Evolutionary conservation across 2,797 vertebrate genomes (phyloP).

Genomic region (Sebastolobus altivelis): DNA sequence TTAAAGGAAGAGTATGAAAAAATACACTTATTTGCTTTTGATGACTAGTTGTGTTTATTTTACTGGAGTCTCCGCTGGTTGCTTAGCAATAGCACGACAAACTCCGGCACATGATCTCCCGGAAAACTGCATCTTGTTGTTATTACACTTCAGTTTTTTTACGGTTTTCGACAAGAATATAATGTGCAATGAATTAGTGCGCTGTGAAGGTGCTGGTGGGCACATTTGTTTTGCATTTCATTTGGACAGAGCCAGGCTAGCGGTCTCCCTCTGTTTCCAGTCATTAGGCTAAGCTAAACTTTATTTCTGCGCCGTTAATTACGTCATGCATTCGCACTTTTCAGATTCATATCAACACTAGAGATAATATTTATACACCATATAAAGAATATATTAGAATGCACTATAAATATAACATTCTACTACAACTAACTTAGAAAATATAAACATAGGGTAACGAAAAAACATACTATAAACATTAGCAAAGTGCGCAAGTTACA

Average conservation of each 20-base stretch:
- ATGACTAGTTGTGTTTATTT: too few relatives aligned
- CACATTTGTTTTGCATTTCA: not conserved
- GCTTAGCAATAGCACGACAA: not conserved
- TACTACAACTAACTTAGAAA: too few relatives aligned
- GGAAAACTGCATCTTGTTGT: not conserved
- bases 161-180: not conserved
- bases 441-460: too few relatives aligned
- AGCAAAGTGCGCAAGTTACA: too few relatives aligned
- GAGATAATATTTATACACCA: too few relatives aligned
- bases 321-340: too few relatives aligned
- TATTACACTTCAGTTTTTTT: not conserved
- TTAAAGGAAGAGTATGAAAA: not conserved
- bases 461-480: too few relatives aligned
- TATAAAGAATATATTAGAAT: too few relatives aligned
- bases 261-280: not conserved
- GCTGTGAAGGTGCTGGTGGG: not conserved
- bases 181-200: not conserved
- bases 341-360: too few relatives aligned
- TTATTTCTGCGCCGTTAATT: too few relatives aligned
- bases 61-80: not conserved
- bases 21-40: not conserved
- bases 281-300: not conserved
- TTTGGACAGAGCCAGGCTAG: not conserved
- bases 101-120: not conserved
- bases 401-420: too few relatives aligned